Evolutionary conservation across 2,113 vertebrate species (phyloP).

Genomic region (Dipodomys stephensi): DNA sequence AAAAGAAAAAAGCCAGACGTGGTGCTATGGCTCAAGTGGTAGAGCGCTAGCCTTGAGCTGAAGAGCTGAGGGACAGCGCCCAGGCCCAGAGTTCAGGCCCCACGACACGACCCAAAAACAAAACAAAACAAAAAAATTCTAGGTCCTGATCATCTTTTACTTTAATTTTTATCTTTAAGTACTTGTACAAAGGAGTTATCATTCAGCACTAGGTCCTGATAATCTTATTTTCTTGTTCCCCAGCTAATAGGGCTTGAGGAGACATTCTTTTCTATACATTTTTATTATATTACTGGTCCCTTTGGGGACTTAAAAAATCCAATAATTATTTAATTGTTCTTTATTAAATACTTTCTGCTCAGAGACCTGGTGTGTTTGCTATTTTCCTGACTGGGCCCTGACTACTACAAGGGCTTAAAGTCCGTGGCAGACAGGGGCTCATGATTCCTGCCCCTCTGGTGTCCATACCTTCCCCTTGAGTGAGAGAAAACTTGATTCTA

Average conservation of each 20-base stretch:
- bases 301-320: too few relatives aligned
- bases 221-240: background rate
- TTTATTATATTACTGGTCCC: background rate
- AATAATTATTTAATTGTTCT: background rate
- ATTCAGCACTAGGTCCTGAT: background rate
- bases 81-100: too few relatives aligned
- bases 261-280: background rate
- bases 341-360: background rate
- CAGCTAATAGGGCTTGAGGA: background rate
- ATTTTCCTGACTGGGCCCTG: background rate
- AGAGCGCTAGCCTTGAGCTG: too few relatives aligned
- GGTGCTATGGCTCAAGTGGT: too few relatives aligned
- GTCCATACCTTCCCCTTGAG: background rate
- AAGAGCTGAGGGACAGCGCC: too few relatives aligned
- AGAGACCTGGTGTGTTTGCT: background rate
- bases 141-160: too few relatives aligned
- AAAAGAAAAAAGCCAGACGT: too few relatives aligned
- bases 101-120: too few relatives aligned
- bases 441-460: background rate
- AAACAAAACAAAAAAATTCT: too few relatives aligned
- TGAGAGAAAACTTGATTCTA: background rate
- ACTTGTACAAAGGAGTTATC: too few relatives aligned
- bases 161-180: too few relatives aligned
- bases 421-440: background rate
- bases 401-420: background rate